Evolutionary conservation across 2,888 invertebrate genomes (phyloP), one percentile per base, ranked within the genome.

Genomic region (Lasioglossum calceatum): DNA sequence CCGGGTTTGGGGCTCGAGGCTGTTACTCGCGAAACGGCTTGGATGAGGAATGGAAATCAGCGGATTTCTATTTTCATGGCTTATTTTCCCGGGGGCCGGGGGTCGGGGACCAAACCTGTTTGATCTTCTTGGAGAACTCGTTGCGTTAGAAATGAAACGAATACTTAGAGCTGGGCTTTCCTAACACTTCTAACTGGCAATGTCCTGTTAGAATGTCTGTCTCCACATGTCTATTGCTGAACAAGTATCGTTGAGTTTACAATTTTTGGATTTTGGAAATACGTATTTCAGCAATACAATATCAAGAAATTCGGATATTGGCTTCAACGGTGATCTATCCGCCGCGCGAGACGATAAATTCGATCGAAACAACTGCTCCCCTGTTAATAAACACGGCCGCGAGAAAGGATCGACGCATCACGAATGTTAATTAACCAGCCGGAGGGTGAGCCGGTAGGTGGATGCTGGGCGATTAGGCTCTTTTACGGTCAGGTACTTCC

Each of bases 341-440:
- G 4, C 12, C 58, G n/a, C n/a, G 58, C n/a, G 4, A 23, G 23
- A 58, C n/a, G 4, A n/a, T 58, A 58, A 58, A 58, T n/a, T n/a
- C n/a, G 64, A 70, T 42, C 70, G 7, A 12, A 70, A 42, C 70
- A 14, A 70, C 44, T 23, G 16, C 12, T 4, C 27, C 4, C 64
- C 16, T 75, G 74, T 75, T 75, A 67, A 81, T 81, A 75, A 75
- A 75, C 75, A 50, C 27, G 19, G 32, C 23, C 19, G 47, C n/a
- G 10, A 16, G 64, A 36, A 36, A 50, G 39, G 19, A 73, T 79
- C 72, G 54, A 64, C 73, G 73, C 72, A 44, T 73, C 44, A 27
- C 73, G 79, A 78, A 78, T 64, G 74, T 74, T 79, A 79, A 79
- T 72, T 73, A 73, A 73, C 73, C 23, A 47, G 73, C 71, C 42